Conservation (phyloP, 1,140 invertebrate genomes). For the Saccostrea glomerata region DNA sequence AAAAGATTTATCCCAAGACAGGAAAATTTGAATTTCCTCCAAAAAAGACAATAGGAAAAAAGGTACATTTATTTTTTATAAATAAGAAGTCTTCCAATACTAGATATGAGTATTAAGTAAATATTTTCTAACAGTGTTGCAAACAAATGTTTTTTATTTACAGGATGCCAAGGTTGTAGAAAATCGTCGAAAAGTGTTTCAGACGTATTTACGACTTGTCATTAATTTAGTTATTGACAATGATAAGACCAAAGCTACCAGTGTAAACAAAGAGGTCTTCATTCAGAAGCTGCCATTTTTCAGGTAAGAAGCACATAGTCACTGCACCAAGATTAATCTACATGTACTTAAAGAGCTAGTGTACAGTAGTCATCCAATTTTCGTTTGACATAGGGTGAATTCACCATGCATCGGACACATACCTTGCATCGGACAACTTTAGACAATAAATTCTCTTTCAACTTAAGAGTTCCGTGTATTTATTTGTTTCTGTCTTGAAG, state of each 20-base stretch:
- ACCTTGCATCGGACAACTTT: too few relatives aligned
- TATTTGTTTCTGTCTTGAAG: too few relatives aligned
- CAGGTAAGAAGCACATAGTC: constrained; percentile 81
- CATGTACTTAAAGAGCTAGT: not conserved
- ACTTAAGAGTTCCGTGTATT: too few relatives aligned
- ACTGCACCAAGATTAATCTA: not conserved
- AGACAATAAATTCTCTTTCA: too few relatives aligned
- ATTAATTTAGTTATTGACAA: constrained; percentile 85
- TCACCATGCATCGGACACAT: too few relatives aligned
- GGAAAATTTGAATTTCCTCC: constrained; percentile 94
- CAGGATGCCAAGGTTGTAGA: constrained; percentile 91
- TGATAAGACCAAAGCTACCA: constrained; percentile 85
- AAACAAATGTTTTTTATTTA: constrained; percentile 47
- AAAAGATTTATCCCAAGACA: constrained; percentile 89
- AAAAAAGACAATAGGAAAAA: constrained; percentile 94
- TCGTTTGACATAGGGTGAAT: too few relatives aligned
- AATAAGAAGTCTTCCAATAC: too few relatives aligned
- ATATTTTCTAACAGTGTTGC: not conserved
- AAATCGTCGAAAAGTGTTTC: constrained; percentile 86
- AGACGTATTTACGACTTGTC: constrained; percentile 89
- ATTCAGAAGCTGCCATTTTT: constrained; percentile 89
- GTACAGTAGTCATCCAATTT: not conserved
- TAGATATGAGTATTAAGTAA: not conserved
- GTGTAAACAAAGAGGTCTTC: constrained; percentile 86
- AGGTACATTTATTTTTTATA: constrained; percentile 81